Evolutionary conservation across 2,888 invertebrate genomes (phyloP).

Genomic region (Leptinotarsa haldemani): DNA sequence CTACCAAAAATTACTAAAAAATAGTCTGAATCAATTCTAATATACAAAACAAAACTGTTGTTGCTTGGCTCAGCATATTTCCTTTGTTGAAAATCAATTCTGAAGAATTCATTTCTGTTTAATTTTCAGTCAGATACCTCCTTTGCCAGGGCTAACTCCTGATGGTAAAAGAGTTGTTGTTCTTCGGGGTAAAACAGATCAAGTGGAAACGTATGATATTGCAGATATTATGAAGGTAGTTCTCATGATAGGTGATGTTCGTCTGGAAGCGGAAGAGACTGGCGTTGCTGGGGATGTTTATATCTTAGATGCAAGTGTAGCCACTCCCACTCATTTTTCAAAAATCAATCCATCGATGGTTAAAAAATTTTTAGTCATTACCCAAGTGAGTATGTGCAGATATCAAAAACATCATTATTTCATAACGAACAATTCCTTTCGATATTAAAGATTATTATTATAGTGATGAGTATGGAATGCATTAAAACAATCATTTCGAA

Average conservation of each 20-base stretch:
- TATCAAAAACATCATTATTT: too few relatives aligned
- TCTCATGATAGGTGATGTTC: constrained; percentile 86
- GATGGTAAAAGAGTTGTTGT: constrained; percentile 82
- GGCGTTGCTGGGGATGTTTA: constrained; percentile 90
- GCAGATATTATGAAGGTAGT: constrained; percentile 85
- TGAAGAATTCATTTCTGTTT: too few relatives aligned
- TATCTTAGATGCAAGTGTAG: constrained; percentile 82
- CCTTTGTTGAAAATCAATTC: too few relatives aligned
- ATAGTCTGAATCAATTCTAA: too few relatives aligned
- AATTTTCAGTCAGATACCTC: constrained; percentile 67
- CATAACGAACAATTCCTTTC: too few relatives aligned
- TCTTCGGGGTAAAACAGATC: constrained; percentile 79
- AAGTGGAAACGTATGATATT: constrained; percentile 77
- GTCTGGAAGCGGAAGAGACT: constrained; percentile 79
- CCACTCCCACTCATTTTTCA: constrained; percentile 83
- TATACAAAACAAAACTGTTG: too few relatives aligned
- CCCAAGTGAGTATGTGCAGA: constrained; percentile 67
- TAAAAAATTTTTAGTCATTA: constrained; percentile 87
- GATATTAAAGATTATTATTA: too few relatives aligned
- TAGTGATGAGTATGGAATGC: too few relatives aligned
- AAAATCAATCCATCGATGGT: constrained; percentile 85
- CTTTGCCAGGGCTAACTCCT: constrained; percentile 84
- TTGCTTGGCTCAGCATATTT: too few relatives aligned
- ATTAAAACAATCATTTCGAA: too few relatives aligned
- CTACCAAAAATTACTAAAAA: too few relatives aligned